A percentile compares a stretch with the other conserved stretches of the same genome.
Conservation (phyloP, 2,113 vertebrate genomes). For the Callorhinus ursinus region DNA sequence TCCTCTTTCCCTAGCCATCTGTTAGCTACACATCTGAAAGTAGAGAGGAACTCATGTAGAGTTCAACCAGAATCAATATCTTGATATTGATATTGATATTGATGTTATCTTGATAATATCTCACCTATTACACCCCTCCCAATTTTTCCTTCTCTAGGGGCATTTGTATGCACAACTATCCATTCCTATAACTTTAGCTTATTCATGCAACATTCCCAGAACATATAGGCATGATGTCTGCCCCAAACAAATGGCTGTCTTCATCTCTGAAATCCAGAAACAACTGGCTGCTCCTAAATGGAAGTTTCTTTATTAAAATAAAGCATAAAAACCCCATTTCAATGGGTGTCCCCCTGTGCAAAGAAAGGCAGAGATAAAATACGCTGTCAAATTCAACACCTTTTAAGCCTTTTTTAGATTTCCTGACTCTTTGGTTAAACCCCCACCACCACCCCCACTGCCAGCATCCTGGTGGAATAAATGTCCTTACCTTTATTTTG, state of each 20-base stretch:
- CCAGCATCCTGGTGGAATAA: not conserved
- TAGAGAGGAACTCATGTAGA: not conserved
- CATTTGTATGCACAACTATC: not conserved
- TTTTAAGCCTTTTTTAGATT: not conserved
- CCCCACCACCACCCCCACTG: not conserved
- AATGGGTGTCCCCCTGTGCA: not conserved
- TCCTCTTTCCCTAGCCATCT: not conserved
- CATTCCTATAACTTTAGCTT: not conserved
- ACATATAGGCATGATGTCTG: not conserved
- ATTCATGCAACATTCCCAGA: not conserved
- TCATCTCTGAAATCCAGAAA: constrained; percentile 1
- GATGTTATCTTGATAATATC: too few relatives aligned
- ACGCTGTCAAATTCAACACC: not conserved
- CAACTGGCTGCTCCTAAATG: not conserved
- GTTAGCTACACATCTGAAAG: not conserved
- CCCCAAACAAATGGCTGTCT: not conserved
- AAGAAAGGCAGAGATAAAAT: not conserved
- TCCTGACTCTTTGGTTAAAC: not conserved
- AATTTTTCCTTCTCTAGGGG: not conserved
- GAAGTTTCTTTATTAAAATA: not conserved
- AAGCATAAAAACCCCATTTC: not conserved
- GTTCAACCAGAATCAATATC: not conserved
- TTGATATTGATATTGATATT: not conserved
- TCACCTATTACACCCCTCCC: not conserved
- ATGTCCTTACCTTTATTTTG: not conserved